Percentiles rank a stretch among this genome's conserved stretches.
Evolutionary conservation across 35 echinoderm and acorn worm genomes (phyloP).

Genomic region (Patiria miniata): DNA sequence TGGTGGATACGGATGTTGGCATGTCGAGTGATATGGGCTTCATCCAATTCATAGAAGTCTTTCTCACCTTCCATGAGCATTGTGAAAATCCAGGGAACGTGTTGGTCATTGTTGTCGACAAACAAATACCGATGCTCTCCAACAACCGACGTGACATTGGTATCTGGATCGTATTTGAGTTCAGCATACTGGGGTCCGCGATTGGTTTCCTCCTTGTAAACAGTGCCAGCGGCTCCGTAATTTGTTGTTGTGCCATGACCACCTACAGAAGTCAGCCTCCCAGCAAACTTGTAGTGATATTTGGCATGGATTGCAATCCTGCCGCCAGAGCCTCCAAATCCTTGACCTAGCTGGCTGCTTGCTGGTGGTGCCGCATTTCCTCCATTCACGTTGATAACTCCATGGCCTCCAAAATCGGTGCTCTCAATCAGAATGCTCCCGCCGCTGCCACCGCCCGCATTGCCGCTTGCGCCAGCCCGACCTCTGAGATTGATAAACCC

Average conservation of each 20-base stretch:
- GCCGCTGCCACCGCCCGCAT: slow-evolving; percentile 88
- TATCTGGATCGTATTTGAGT: slow-evolving; percentile 73
- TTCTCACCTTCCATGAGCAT: slow-evolving; percentile 77
- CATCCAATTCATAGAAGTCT: slow-evolving; percentile 80
- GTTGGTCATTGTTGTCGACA: slow-evolving; percentile 81
- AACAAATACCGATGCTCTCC: slow-evolving; percentile 71
- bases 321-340: slow-evolving; percentile 87
- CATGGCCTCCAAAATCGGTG: slow-evolving; percentile 86
- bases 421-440: slow-evolving; percentile 78
- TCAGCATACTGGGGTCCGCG: slow-evolving; percentile 89
- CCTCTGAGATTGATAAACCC: slow-evolving; percentile 65
- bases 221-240: slow-evolving; percentile 85
- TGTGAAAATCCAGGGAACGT: slow-evolving; percentile 81
- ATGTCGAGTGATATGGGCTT: slow-evolving; percentile 80
- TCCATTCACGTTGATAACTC: slow-evolving; percentile 86
- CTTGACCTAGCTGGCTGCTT: slow-evolving; percentile 7
- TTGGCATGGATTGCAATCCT: slow-evolving; percentile 80
- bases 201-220: slow-evolving; percentile 81
- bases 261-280: slow-evolving; percentile 66
- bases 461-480: slow-evolving; percentile 49
- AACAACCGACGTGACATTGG: slow-evolving; percentile 62
- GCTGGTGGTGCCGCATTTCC: slow-evolving; percentile 55
- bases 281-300: slow-evolving; percentile 69
- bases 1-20: slow-evolving; percentile 83
- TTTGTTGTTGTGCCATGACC: slow-evolving; percentile 37